Base-by-base conservation (phyloP, 2,113 vertebrate species). In the Alces alces region DNA sequence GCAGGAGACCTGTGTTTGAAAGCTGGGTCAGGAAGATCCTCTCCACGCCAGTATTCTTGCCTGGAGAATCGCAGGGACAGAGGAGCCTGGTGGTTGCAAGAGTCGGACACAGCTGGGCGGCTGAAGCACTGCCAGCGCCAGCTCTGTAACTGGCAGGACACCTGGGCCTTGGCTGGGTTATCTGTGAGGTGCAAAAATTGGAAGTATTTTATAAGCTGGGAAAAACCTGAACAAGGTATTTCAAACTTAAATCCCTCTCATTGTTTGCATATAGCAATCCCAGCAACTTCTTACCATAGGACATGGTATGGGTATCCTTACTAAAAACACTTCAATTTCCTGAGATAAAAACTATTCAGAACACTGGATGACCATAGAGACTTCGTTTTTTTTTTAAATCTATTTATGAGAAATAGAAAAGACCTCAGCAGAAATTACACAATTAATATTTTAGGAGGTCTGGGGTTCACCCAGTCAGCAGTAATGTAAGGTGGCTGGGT, bases 371-470 rank as follows among this genome's bases (percentile, higher is more conserved):
- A 96, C 54, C 95, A 4, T 33, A 95, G 73, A 91, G 96, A 96
- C 76, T 96, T 96, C 50, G 58, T 91, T 96, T 94, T 96, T 95
- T 90, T 80, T 12, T 78, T 86, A 96, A 86, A 93, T 16, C 61
- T 97, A 97, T 98, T 97, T 98, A 97, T 98, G 96, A 97, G 91
- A 93, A 96, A 92, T 88, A 94, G 88, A 70, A 96, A 95, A 36
- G 36, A 57, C 47, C 58, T 96, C 94, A 90, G 93, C 0, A 0
- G 86, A 97, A 98, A 97, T 98, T 93, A 83, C 86, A 94, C 83
- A 97, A 82, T 98, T 98, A 98, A 98, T 98, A 97, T 97, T 96
- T 97, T 96, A 98, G 87, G 16, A 98, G 86, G 86, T 78, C 91
- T 91, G 64, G 25, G 73, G 93, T 97, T 97, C 93, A 97, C 25